Conservation (phyloP, 2,113 vertebrate genomes). For the Eretmochelys imbricata region DNA sequence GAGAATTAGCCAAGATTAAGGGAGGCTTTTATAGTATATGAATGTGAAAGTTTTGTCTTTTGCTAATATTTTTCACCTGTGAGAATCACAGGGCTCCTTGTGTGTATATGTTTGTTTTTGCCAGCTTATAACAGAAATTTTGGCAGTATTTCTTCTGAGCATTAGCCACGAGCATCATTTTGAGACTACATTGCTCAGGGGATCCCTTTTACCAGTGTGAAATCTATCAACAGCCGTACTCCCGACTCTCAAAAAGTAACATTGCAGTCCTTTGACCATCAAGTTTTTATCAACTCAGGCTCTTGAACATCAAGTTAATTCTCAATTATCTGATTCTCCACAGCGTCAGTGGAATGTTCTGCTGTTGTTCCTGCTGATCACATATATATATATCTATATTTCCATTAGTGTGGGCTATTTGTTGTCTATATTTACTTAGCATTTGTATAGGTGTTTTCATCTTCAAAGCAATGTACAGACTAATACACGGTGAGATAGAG, state of each 20-base stretch:
- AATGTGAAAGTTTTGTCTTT: slow-evolving; percentile 61
- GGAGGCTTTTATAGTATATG: slow-evolving; percentile 68
- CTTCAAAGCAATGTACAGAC: neutral
- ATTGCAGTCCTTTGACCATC: neutral
- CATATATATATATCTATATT: fast-evolving
- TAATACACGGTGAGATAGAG: neutral
- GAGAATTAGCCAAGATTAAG: slow-evolving; percentile 68
- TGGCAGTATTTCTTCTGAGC: slow-evolving; percentile 17
- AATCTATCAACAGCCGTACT: slow-evolving; percentile 29
- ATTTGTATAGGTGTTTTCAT: neutral
- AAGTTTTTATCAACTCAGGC: neutral
- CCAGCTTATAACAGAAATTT: slow-evolving; percentile 16
- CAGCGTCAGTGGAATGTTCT: neutral
- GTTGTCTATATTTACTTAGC: neutral
- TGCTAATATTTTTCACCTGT: neutral
- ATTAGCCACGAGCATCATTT: neutral
- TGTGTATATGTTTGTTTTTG: neutral
- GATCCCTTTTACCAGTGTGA: neutral
- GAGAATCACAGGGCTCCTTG: fast-evolving
- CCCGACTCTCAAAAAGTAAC: neutral
- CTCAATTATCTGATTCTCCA: neutral
- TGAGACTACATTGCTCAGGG: slow-evolving; percentile 2
- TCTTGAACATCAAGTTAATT: neutral
- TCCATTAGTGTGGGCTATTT: fast-evolving
- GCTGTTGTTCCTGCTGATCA: neutral